These are phyloP conservation scores for Gastrophysa polygoni DNA, from an alignment of 2,888 invertebrate genomes.

Conservation along the genomic window DNA sequence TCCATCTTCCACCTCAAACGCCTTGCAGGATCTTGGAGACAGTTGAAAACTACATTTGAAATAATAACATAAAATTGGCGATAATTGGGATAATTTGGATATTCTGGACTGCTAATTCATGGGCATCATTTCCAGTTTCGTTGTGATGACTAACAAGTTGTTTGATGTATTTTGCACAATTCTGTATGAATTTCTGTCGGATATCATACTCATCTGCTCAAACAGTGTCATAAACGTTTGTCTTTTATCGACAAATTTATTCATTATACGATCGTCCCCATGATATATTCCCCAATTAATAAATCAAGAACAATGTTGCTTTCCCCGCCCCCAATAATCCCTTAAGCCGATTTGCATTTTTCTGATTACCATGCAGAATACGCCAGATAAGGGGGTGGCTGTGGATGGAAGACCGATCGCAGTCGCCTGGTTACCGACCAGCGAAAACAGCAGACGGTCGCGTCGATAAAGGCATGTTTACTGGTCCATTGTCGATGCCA, in stretches of 20 bases:
- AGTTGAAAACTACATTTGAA: too few relatives aligned
- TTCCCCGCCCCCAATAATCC: constrained; percentile 26
- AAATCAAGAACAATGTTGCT: constrained; percentile 28
- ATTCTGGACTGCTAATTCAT: too few relatives aligned
- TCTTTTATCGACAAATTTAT: constrained; percentile 20
- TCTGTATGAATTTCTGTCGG: too few relatives aligned
- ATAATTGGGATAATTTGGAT: too few relatives aligned
- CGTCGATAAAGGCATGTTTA: constrained; percentile 33
- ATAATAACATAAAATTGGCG: too few relatives aligned
- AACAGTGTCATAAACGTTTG: too few relatives aligned
- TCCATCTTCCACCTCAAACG: too few relatives aligned
- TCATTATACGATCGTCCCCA: constrained; percentile 20
- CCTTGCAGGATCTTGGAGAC: too few relatives aligned
- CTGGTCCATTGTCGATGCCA: constrained; percentile 32
- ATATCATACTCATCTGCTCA: too few relatives aligned
- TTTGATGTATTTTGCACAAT: too few relatives aligned
- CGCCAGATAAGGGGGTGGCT: constrained; percentile 25
- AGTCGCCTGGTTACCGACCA: constrained; percentile 31
- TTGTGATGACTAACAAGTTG: too few relatives aligned
- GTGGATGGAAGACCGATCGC: constrained; percentile 23
- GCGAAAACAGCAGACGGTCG: constrained; percentile 18
- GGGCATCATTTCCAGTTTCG: too few relatives aligned
- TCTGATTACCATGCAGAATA: constrained; percentile 32
- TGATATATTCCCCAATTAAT: constrained; percentile 34
- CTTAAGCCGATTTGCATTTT: constrained; percentile 43